Percentiles rank a stretch among this genome's conserved stretches.
These are phyloP conservation scores for Lepilemur septentrionalis DNA, from an alignment of 2,797 vertebrate species.

Conservation along the genomic window DNA sequence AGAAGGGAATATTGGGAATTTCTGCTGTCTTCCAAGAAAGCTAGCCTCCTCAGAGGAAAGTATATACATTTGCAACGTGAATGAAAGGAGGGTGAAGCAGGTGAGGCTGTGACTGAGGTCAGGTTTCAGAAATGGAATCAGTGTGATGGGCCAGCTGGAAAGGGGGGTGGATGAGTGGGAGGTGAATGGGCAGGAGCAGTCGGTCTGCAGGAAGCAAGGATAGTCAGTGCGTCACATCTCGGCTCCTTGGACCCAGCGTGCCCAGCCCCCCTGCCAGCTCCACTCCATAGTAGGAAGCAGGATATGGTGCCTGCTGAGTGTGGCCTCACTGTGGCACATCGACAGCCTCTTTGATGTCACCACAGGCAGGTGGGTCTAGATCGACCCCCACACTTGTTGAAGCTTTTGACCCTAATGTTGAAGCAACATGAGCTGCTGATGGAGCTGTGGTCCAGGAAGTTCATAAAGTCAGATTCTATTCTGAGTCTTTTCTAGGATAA, in stretches of 20 bases:
- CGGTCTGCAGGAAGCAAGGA: not conserved
- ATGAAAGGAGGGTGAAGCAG: not conserved
- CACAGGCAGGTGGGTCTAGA: not conserved
- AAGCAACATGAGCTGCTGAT: not conserved
- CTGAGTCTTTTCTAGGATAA: slow-evolving; percentile 40
- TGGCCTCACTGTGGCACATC: not conserved
- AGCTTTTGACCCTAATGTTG: not conserved
- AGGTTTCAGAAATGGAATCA: not conserved
- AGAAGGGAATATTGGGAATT: not conserved
- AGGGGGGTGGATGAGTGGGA: accelerated
- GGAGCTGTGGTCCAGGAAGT: not conserved
- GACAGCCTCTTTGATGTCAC: not conserved
- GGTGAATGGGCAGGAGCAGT: too few species aligned
- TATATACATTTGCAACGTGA: not conserved
- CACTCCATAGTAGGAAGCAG: not conserved
- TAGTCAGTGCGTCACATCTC: accelerated
- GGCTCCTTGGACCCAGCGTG: not conserved
- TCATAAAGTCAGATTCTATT: slow-evolving; percentile 13
- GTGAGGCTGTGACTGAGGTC: not conserved
- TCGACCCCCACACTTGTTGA: not conserved
- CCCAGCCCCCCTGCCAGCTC: accelerated
- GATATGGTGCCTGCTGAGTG: accelerated
- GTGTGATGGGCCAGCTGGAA: not conserved
- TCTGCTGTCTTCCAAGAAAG: not conserved
- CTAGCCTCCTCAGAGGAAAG: not conserved